Base-by-base conservation (phyloP, 2,113 vertebrate species). In the Equus przewalskii region DNA sequence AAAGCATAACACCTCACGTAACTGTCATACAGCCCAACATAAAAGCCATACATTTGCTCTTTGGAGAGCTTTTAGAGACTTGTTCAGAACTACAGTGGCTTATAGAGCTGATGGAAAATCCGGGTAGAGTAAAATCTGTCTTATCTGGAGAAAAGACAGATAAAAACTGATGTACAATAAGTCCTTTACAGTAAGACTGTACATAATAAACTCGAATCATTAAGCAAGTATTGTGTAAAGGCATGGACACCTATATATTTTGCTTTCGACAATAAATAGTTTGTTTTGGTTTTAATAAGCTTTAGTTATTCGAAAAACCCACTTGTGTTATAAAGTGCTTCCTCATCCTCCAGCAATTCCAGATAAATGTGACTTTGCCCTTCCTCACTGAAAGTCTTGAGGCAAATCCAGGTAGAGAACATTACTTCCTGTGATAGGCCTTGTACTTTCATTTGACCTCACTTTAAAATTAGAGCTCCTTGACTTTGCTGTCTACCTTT, bases 31-130 rank as follows among this genome's bases (percentile, higher is more conserved):
- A 91, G 24, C 21, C 41, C 44, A 41, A 6, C 60, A 91, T 41
- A 92, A 69, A 97, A 94, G 14, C 62, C 51, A 54, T 82, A 22
- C 70, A 81, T 96, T 97, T 97, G 76, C 67, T 96, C n/a, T 78
- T 69, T 67, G 58, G 44, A 85, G 81, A 82, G 56, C 65, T 51
- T 76, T 83, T 94, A 44, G 75, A 90, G 18, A 58, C 19, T 92
- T 95, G 62, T 67, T 94, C 62, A 92, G n/a, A 92, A 36, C 41
- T 65, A 6, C 12, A 72, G 46, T 80, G 64, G 21, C 10, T 92
- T 67, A 83, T 6, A 82, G 58, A 88, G 22, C 60, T 96, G 84
- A 49, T 79, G 58, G 28, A 62, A 91, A 91, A 62, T 41, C 36
- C 3, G 36, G 36, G 36, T 41, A 41, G 36, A 41, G 36, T 41